These are phyloP conservation scores for Nomada ferruginata DNA, from an alignment of 2,888 invertebrate species.

Conservation along the genomic window DNA sequence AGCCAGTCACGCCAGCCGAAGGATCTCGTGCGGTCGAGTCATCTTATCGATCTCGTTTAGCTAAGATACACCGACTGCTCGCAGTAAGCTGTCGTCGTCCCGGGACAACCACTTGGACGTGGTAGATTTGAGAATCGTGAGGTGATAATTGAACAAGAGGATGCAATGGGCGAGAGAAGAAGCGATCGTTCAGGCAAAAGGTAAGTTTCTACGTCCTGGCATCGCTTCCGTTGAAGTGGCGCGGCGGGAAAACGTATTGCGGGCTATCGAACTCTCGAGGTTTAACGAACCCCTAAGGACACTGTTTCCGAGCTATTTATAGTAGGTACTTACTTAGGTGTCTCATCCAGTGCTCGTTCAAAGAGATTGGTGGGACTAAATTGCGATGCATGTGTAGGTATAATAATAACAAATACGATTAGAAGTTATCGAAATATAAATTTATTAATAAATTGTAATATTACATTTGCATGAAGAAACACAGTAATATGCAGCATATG, in stretches of 20 bases:
- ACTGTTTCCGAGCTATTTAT: constrained; percentile 39
- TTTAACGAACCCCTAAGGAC: constrained; percentile 50
- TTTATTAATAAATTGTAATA: too few species aligned
- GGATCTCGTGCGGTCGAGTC: constrained; percentile 62
- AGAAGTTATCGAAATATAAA: too few species aligned
- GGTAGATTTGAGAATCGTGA: constrained; percentile 22
- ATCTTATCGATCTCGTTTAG: constrained; percentile 44
- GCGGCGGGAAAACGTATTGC: constrained; percentile 46
- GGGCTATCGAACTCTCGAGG: constrained; percentile 47
- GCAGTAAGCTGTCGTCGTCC: constrained; percentile 6
- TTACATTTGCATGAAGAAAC: too few species aligned
- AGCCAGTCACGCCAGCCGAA: constrained; percentile 76
- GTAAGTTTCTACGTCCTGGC: constrained; percentile 65
- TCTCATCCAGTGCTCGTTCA: too few species aligned
- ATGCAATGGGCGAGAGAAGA: constrained; percentile 82
- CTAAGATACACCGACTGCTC: background rate
- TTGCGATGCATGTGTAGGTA: background rate
- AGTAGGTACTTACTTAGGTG: background rate
- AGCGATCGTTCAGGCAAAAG: constrained; percentile 80
- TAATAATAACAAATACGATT: too few species aligned
- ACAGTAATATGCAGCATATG: too few species aligned
- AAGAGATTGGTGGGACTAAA: background rate
- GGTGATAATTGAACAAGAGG: constrained; percentile 67
- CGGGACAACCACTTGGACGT: constrained; percentile 5
- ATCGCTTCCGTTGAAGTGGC: constrained; percentile 3